Percentiles rank a stretch among this genome's conserved stretches.
phyloP scores from a whole-genome alignment of 1,140 invertebrate species.

The Hyposmocoma kahamanoa region DNA sequence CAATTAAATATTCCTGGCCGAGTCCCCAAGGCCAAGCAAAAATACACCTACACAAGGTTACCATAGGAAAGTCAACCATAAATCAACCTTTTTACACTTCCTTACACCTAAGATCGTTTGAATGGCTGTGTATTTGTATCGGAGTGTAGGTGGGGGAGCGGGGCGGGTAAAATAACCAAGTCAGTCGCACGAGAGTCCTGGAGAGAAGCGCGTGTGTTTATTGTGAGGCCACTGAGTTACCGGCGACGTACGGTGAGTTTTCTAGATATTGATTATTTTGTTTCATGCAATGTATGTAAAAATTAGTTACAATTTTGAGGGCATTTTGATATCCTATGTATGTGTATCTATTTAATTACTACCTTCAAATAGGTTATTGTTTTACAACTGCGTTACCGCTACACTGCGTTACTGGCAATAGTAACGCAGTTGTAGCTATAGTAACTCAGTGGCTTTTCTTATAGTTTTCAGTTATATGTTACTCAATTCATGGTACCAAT shows the following conservation, averaged over 20 bases:
- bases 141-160: too few relatives aligned
- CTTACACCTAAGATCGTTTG: too few relatives aligned
- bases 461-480: background rate
- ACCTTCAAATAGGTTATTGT: background rate
- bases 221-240: background rate
- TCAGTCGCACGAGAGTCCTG: background rate
- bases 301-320: background rate
- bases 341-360: background rate
- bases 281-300: background rate
- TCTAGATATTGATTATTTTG: background rate
- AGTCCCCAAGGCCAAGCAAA: too few relatives aligned
- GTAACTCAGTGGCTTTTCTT: background rate
- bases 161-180: too few relatives aligned
- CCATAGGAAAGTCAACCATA: too few relatives aligned
- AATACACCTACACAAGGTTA: too few relatives aligned
- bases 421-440: background rate
- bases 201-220: background rate
- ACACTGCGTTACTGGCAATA: constrained; percentile 1
- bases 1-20: too few relatives aligned
- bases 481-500: background rate
- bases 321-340: background rate
- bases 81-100: too few relatives aligned
- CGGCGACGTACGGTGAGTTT: background rate
- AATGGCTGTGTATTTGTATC: too few relatives aligned
- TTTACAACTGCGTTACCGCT: constrained; percentile 1